Percentiles rank a stretch among this genome's conserved stretches.
These are phyloP conservation scores for Gambusia holbrooki DNA, from an alignment of 2,113 vertebrate species.

Conservation along the genomic window DNA sequence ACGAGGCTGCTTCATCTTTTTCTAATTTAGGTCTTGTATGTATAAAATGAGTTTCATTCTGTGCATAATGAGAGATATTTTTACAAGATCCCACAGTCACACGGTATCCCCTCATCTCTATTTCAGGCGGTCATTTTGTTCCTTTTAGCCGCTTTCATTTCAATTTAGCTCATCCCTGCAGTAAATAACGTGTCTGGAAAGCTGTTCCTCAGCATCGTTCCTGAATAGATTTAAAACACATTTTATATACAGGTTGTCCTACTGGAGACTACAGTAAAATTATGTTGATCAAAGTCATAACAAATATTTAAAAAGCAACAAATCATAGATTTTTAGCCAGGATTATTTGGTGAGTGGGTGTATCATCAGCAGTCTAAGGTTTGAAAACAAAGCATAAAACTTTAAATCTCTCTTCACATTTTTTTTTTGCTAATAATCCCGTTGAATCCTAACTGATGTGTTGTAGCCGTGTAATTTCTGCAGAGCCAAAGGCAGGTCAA, in stretches of 20 bases:
- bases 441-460: background rate
- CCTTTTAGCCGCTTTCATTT: background rate
- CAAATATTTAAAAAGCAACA: background rate
- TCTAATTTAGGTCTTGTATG: constrained; percentile 6
- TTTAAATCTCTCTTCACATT: background rate
- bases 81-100: background rate
- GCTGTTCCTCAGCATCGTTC: background rate
- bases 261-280: background rate
- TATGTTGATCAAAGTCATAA: background rate
- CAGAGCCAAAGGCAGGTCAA: background rate
- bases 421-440: too few species aligned
- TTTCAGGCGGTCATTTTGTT: background rate
- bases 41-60: constrained; percentile 11
- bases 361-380: background rate
- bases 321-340: background rate
- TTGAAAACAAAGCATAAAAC: too few species aligned
- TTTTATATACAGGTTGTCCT: background rate
- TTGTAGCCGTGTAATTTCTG: background rate
- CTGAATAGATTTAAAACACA: background rate
- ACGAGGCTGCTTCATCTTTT: background rate
- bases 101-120: background rate
- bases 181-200: background rate
- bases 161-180: background rate
- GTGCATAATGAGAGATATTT: background rate
- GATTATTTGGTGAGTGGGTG: background rate